Evolutionary conservation across 2,113 vertebrate species (phyloP).

Genomic region (Gobio gobio): DNA sequence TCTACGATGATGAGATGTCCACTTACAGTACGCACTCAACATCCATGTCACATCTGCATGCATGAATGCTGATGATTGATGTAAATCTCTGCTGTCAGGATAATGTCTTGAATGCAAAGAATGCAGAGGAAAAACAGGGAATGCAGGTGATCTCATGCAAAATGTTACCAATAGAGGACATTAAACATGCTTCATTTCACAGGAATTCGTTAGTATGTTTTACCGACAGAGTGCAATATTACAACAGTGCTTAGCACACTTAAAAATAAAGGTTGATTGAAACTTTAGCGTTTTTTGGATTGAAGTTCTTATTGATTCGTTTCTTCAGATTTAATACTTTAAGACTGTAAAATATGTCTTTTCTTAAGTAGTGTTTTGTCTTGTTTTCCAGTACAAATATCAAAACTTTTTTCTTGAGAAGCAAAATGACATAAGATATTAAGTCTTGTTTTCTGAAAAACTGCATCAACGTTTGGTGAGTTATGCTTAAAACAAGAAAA

Average conservation of each 20-base stretch:
- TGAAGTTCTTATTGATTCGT: too few relatives aligned
- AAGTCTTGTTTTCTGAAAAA: too few relatives aligned
- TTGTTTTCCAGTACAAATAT: too few relatives aligned
- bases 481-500: too few relatives aligned
- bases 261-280: conserved; percentile 1
- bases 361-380: too few relatives aligned
- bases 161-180: not conserved
- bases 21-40: not conserved
- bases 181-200: conserved; percentile 9
- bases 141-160: not conserved
- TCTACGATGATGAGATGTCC: not conserved
- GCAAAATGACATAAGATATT: too few relatives aligned
- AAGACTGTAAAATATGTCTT: too few relatives aligned
- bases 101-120: conserved; percentile 5
- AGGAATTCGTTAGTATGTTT: not conserved
- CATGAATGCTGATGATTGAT: conserved; percentile 27
- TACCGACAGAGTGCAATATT: not conserved
- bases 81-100: conserved; percentile 12
- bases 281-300: too few relatives aligned
- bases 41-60: conserved; percentile 12
- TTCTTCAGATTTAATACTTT: not conserved
- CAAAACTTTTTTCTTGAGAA: too few relatives aligned
- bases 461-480: too few relatives aligned
- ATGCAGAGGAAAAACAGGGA: not conserved
- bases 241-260: not conserved